Conservation (phyloP, 2,888 invertebrate genomes). For the Cybosia mesomella region DNA sequence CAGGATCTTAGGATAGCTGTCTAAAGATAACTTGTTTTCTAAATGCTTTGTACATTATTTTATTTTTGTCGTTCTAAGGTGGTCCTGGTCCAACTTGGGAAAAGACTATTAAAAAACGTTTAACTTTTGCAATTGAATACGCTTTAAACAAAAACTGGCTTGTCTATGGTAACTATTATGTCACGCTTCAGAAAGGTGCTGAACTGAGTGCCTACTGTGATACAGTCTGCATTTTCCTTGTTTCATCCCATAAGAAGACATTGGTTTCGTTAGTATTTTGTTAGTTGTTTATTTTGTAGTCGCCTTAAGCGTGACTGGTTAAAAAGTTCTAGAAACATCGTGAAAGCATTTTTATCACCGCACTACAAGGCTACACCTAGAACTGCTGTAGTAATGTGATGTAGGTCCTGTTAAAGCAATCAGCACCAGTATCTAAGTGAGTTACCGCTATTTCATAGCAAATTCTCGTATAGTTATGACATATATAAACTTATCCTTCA, state of each 20-base stretch:
- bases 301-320: neutral
- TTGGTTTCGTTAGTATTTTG: constrained; percentile 62
- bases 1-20: too few relatives aligned
- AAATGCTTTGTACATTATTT: neutral
- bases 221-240: constrained; percentile 58
- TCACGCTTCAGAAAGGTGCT: constrained; percentile 63
- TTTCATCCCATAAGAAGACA: constrained; percentile 55
- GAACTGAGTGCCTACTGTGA: constrained; percentile 71
- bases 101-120: constrained; percentile 55
- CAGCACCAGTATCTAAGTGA: too few relatives aligned
- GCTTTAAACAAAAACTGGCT: constrained; percentile 65
- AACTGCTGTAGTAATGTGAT: too few relatives aligned
- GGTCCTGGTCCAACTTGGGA: constrained; percentile 51
- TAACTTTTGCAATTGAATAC: constrained; percentile 64
- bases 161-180: constrained; percentile 63
- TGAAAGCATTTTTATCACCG: too few relatives aligned
- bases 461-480: too few relatives aligned
- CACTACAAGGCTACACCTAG: too few relatives aligned
- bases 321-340: too few relatives aligned
- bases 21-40: neutral
- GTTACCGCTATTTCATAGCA: too few relatives aligned
- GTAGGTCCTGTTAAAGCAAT: too few relatives aligned
- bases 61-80: constrained; percentile 29
- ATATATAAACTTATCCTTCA: too few relatives aligned
- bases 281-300: neutral